These are phyloP conservation scores for Dynastes maya DNA, from an alignment of 2,888 invertebrate genomes.

Conservation along the genomic window DNA sequence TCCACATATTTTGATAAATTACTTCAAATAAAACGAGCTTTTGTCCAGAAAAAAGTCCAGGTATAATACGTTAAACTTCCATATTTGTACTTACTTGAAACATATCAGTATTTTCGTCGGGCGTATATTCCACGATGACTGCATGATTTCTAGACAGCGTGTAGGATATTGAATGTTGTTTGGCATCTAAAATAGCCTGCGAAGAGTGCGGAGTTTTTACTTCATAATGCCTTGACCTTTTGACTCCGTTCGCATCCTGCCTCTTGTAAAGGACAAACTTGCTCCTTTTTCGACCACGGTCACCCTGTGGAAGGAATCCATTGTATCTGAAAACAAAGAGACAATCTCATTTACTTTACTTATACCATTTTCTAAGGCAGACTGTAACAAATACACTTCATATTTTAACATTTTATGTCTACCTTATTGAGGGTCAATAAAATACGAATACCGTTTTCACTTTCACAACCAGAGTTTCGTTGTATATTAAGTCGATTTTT, in stretches of 20 bases:
- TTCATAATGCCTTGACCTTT: conserved; percentile 94
- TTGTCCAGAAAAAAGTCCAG: no score
- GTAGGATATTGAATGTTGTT: conserved; percentile 97
- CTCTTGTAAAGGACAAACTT: conserved; percentile 94
- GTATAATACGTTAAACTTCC: no score
- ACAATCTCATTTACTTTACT: background rate
- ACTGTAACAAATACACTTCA: no score
- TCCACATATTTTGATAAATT: no score
- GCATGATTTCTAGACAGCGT: conserved; percentile 97
- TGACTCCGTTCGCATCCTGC: conserved; percentile 91
- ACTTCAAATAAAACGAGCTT: no score
- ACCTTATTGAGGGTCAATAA: no score
- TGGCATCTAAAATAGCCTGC: conserved; percentile 94
- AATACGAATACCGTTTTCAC: no score
- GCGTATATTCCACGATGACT: conserved; percentile 98
- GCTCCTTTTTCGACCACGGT: conserved; percentile 93
- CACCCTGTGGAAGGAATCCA: conserved; percentile 91
- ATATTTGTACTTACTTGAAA: conserved; percentile 82
- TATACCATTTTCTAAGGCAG: no score
- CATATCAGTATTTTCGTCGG: conserved; percentile 98
- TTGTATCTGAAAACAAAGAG: conserved; percentile 82
- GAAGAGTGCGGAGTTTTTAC: conserved; percentile 96
- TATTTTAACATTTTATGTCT: no score
- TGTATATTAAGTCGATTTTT: no score
- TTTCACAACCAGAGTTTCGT: no score